Evolutionary conservation across 1,140 invertebrate species (phyloP).

Genomic region (Dendrolimus kikuchii): DNA sequence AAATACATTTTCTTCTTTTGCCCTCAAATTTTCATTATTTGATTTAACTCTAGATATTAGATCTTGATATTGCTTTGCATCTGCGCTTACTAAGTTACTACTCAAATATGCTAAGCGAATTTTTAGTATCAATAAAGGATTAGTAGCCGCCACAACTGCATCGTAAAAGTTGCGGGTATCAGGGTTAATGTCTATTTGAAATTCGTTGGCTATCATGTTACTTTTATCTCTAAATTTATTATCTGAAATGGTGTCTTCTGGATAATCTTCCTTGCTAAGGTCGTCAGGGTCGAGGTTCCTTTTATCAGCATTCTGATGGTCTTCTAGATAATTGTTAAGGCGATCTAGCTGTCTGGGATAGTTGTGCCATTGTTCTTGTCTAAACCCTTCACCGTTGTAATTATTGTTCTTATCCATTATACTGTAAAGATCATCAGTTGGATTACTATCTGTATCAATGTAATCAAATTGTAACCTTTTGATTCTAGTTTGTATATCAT

Average conservation of each 20-base stretch:
- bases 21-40: slow-evolving; percentile 11
- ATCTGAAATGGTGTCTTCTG: slow-evolving; percentile 8
- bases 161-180: slow-evolving; percentile 22
- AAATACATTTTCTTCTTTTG: slow-evolving; percentile 25
- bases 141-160: slow-evolving; percentile 23
- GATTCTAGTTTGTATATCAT: slow-evolving; percentile 8
- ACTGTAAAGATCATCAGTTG: slow-evolving; percentile 21
- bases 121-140: slow-evolving; percentile 52
- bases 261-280: slow-evolving; percentile 12
- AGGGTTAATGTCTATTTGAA: slow-evolving; percentile 15
- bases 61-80: slow-evolving; percentile 17
- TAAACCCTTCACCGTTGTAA: slow-evolving; percentile 40
- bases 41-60: slow-evolving; percentile 18
- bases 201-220: slow-evolving; percentile 29
- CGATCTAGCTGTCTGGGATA: slow-evolving; percentile 57
- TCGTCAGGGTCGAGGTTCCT: slow-evolving; percentile 22
- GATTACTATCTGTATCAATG: slow-evolving; percentile 25
- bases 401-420: slow-evolving; percentile 31
- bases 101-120: slow-evolving; percentile 48
- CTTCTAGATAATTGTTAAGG: slow-evolving; percentile 38
- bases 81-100: slow-evolving; percentile 31
- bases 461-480: slow-evolving; percentile 19
- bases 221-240: background rate
- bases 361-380: slow-evolving; percentile 61
- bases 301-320: slow-evolving; percentile 22